phyloP scores from a whole-genome alignment of 2,113 vertebrate species.

The Pollimyrus isidori region DNA sequence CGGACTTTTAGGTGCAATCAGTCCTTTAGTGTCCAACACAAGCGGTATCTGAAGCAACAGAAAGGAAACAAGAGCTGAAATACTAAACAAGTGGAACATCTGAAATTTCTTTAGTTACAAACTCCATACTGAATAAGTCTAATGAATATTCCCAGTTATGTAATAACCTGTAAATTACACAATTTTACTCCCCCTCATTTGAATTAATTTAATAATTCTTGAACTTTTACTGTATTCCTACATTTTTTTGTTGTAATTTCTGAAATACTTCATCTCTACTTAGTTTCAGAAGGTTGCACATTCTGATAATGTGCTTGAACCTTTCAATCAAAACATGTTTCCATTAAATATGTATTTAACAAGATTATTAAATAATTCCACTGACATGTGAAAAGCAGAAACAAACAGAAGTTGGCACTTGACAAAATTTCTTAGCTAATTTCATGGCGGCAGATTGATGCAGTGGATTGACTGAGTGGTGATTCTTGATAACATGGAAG shows the following conservation, averaged over 20 bases:
- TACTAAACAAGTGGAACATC: neutral
- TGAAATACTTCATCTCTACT: neutral
- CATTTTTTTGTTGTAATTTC: neutral
- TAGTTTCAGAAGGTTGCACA: neutral
- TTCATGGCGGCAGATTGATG: neutral
- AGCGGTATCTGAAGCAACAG: slow-evolving; percentile 53
- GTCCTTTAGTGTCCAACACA: slow-evolving; percentile 46
- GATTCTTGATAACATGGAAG: neutral
- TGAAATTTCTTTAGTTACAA: neutral
- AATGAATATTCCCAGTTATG: neutral
- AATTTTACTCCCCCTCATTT: neutral
- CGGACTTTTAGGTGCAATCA: slow-evolving; percentile 58
- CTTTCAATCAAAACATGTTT: neutral
- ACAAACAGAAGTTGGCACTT: neutral
- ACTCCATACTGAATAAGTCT: neutral
- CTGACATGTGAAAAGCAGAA: neutral
- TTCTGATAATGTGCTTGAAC: neutral
- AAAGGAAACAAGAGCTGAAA: neutral
- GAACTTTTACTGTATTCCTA: neutral
- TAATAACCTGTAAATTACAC: neutral
- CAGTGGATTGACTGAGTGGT: neutral
- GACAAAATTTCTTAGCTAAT: neutral
- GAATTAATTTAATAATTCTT: neutral
- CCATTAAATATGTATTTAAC: neutral
- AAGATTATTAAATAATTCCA: neutral